Conservation (phyloP, 2,113 vertebrate species). For the Oceanodroma tethys region DNA sequence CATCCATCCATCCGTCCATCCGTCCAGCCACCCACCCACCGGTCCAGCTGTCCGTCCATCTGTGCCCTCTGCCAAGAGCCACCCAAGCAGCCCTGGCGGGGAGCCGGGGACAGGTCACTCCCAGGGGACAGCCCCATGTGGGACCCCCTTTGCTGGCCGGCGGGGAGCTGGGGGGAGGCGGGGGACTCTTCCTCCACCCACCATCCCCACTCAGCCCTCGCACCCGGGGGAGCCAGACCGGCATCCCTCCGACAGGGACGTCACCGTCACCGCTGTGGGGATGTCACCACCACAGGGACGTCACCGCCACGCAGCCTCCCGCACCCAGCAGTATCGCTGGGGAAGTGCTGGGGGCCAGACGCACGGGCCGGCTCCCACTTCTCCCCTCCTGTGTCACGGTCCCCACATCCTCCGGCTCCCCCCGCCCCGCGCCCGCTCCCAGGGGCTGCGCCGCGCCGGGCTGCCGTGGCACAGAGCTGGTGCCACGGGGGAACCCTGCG, state of each 20-base stretch:
- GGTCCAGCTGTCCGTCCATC: neutral
- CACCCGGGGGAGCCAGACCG: accelerated
- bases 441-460: accelerated
- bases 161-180: accelerated
- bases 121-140: neutral
- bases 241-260: accelerated
- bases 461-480: neutral
- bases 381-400: accelerated
- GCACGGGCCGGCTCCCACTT: accelerated
- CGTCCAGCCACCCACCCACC: neutral
- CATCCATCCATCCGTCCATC: too few relatives aligned
- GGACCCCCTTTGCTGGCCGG: neutral
- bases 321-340: accelerated
- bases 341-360: neutral
- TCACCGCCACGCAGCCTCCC: accelerated
- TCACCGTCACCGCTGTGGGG: neutral
- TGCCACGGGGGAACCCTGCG: neutral
- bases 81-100: accelerated
- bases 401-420: neutral
- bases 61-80: neutral
- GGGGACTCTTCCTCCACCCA: neutral
- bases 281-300: neutral
- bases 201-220: neutral
- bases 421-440: accelerated
- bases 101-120: neutral